Percentiles rank a stretch among this genome's conserved stretches.
phyloP scores from a whole-genome alignment of 2,888 invertebrate species.

The Epinotia demarniana region DNA sequence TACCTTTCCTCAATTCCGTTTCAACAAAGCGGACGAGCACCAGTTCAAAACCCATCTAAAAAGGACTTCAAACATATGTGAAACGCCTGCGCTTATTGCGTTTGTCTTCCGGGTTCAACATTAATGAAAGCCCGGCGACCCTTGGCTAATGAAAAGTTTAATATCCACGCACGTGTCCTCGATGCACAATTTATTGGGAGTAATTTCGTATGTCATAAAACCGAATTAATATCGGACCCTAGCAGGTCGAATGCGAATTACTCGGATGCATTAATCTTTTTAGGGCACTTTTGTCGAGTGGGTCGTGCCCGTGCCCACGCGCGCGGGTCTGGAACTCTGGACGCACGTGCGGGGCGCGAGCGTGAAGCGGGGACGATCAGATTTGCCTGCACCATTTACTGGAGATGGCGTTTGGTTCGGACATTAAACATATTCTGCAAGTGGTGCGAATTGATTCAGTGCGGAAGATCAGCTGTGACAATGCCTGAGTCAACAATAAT shows the following conservation, averaged over 20 bases:
- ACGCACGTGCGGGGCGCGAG: constrained; percentile 25
- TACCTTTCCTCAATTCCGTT: constrained; percentile 18
- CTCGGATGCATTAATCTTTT: constrained; percentile 46
- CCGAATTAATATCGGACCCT: constrained; percentile 72
- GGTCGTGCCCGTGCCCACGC: background rate
- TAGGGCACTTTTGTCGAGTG: constrained; percentile 39
- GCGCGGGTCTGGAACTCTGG: no score
- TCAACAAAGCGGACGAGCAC: constrained; percentile 14
- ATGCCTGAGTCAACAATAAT: background rate
- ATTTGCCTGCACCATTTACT: constrained; percentile 5
- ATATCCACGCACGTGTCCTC: constrained; percentile 76
- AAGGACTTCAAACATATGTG: background rate
- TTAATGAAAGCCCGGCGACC: constrained; percentile 49
- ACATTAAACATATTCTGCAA: constrained; percentile 11
- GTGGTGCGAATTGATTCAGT: constrained; percentile 6
- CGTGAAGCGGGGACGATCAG: background rate
- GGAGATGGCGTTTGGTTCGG: constrained; percentile 1
- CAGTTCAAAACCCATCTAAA: background rate
- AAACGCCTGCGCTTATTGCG: background rate
- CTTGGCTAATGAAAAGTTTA: constrained; percentile 78
- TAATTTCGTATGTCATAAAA: constrained; percentile 84
- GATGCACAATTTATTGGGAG: constrained; percentile 79
- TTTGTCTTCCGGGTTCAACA: constrained; percentile 1
- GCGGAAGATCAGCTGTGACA: background rate
- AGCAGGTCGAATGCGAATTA: constrained; percentile 46